Evolutionary conservation across 2,888 invertebrate species (phyloP), one percentile per base, ranked within the genome.

Genomic region (Phengaris alcon): DNA sequence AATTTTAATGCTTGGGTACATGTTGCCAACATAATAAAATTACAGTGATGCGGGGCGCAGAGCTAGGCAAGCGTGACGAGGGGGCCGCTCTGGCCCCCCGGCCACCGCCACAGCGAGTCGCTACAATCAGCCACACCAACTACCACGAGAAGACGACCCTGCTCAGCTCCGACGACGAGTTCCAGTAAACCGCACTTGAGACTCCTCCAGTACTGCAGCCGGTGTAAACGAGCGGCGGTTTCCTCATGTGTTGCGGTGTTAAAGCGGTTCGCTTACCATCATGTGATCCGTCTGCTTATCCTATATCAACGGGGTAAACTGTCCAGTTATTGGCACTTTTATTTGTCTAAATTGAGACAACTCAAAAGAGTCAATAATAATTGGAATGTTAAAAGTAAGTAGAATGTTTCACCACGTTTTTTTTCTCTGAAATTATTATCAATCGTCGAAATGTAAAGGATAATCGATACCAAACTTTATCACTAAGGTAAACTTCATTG

Each of bases 71-170:
- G 76, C 89, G 87, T 81, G 92, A 88, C 81, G 94, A 89, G 86
- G 94, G 88, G n/a, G 89, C 90, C 70, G 89, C 90, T 75, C 90
- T 89, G 80, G 95, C 95, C 78, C 95, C 95, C 75, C 93, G 94
- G 76, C 94, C 95, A 69, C 95, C 95, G 74, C 95, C 96, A 54
- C 96, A 96, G 83, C 95, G 96, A 68, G 96, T 97, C 76, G 95
- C 97, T 55, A 97, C 97, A 82, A 97, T 97, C 87, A 95, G 96
- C 81, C 96, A 96, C 83, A 86, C 91, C 80, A 97, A 97, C 90
- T 98, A 98, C 94, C 98, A 97, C 90, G 99, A 99, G 94, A 98
- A 98, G 94, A 98, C 98, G 59, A 98, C 98, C 94, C 95, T 99
- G 80, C 95, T 99, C 81, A 98, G 98, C 93, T 98, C 98, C 80